Evolutionary conservation across 1,140 invertebrate genomes (phyloP).

Genomic region (Pachyrhynchus sulphureomaculatus): DNA sequence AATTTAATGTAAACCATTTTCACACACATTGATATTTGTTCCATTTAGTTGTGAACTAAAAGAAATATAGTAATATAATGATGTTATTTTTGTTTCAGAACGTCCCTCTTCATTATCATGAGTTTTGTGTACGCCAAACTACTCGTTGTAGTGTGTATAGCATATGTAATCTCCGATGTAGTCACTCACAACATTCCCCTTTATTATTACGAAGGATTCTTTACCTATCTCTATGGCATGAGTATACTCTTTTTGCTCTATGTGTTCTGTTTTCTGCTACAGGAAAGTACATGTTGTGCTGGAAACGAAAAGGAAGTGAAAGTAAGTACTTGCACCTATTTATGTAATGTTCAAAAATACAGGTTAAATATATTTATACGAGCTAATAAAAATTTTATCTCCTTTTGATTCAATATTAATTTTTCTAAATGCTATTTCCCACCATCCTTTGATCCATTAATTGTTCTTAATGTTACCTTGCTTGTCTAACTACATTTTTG

Average conservation of each 20-base stretch:
- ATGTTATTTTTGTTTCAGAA: slow-evolving; percentile 71
- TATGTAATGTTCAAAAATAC: no score
- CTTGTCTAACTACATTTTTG: no score
- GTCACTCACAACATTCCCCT: slow-evolving; percentile 88
- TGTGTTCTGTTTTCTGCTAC: slow-evolving; percentile 94
- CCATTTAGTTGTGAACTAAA: no score
- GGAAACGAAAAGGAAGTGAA: slow-evolving; percentile 61
- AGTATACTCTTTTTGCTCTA: slow-evolving; percentile 95
- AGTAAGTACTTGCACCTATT: slow-evolving; percentile 7
- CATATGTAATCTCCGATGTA: slow-evolving; percentile 89
- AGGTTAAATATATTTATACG: no score
- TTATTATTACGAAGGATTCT: slow-evolving; percentile 94
- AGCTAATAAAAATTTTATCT: no score
- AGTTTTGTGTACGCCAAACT: slow-evolving; percentile 93
- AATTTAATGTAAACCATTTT: no score
- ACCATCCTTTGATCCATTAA: no score
- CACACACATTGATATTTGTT: no score
- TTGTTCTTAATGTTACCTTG: no score
- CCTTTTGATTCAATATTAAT: no score
- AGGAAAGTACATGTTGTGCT: slow-evolving; percentile 83
- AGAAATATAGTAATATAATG: no score
- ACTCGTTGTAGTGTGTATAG: slow-evolving; percentile 86
- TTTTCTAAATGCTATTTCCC: no score
- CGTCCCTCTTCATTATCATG: slow-evolving; percentile 90
- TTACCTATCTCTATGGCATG: slow-evolving; percentile 93